Base-by-base conservation (phyloP, 2,888 invertebrate genomes). In the Ectemnius cavifrons region DNA sequence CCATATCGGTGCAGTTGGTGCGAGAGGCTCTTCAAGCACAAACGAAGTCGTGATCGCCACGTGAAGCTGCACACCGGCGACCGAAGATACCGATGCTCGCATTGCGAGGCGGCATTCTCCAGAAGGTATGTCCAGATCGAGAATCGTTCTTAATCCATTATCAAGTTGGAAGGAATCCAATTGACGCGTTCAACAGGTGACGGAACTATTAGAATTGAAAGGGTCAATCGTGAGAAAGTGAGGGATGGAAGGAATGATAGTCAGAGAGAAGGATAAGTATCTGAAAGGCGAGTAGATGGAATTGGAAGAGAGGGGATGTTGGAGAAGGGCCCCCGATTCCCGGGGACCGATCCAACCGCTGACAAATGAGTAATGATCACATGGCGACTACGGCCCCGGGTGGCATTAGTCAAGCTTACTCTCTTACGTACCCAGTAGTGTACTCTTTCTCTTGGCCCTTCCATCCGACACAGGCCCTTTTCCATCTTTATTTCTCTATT, bases 1-100 rank as follows among this genome's bases (percentile, higher is more conserved):
- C 97, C 97, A 76, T 98, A 97, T 91, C 95, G 95, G 81, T 98
- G 98, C 91, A 96, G 96, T 85, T 97, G 96, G 92, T 98, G 98
- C 92, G 95, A 96, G 73, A 94, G 98, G 78, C 92, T 97, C 81
- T 98, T 98, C 93, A 98, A 98, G 91, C 98, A 98, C 93, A 98
- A 98, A 91, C 93, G 98, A 46, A 97, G 97, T 79, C 93, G 98
- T 68, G 98, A 98, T 91, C 94, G 98, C 23, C 98, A 98, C 92
- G 95, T 97, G 85, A 98, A 98, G 91, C 93, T 98, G 74, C 98
- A 98, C 92, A 97, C 97, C 0, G 97, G 97, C 11, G 97, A 97
- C 91, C 94, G 96, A 89, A 96, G 97, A 91, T 97, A 97, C 92
- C 95, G 96, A 89, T 98, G 98, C 91, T 93, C 94, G 13, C 96